Conservation (phyloP, 2,888 invertebrate genomes). For the Diaprepes abbreviatus region DNA sequence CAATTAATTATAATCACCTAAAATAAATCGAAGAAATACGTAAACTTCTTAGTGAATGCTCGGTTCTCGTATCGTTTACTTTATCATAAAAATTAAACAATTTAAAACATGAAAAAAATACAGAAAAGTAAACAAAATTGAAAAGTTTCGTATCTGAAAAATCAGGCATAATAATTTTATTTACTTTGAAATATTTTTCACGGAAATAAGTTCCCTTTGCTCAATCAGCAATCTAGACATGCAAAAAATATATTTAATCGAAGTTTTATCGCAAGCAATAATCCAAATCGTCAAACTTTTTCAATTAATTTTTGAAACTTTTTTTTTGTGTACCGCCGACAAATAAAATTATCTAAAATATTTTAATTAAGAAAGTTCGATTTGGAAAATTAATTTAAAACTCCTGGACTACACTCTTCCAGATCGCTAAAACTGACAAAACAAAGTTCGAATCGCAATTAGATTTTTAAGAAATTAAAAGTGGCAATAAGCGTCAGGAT, state of each 20-base stretch:
- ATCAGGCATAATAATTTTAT: neutral
- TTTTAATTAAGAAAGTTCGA: conserved; percentile 49
- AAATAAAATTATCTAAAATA: conserved; percentile 49
- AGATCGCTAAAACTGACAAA: conserved; percentile 28
- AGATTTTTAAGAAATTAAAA: conserved; percentile 22
- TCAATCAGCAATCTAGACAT: neutral
- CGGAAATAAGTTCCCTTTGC: conserved; percentile 5
- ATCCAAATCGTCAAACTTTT: conserved; percentile 33
- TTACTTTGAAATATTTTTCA: conserved; percentile 11
- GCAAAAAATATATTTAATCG: conserved; percentile 8
- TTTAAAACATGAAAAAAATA: no score
- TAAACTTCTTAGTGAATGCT: no score
- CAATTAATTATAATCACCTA: no score
- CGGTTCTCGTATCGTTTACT: no score
- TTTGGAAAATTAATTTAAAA: conserved; percentile 43
- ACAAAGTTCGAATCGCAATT: conserved; percentile 35
- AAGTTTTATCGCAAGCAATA: conserved; percentile 5
- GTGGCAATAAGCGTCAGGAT: conserved; percentile 1
- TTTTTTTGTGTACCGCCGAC: conserved; percentile 34
- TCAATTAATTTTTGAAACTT: conserved; percentile 42
- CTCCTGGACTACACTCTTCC: conserved; percentile 29
- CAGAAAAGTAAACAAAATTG: neutral
- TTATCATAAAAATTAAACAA: no score
- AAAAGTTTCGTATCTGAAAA: neutral
- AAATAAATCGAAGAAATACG: no score